Evolutionary conservation across 2,113 vertebrate genomes (phyloP), one percentile per base, ranked within the genome.

Genomic region (Myotis brandtii): DNA sequence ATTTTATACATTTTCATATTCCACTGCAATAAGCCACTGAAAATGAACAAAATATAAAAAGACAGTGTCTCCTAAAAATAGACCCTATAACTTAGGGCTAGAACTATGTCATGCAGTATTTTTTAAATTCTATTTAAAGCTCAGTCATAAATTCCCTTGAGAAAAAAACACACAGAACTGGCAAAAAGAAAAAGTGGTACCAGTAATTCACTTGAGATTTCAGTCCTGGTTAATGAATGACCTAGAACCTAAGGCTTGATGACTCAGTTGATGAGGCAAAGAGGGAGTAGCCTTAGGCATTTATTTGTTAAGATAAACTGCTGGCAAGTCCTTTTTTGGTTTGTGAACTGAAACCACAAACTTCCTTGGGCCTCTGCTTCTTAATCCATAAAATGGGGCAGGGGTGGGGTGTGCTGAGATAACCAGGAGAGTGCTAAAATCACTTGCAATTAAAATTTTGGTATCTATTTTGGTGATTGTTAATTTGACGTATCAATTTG

Each of bases 1-100:
- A 64, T n/a, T 11, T 32, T 52, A 75, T 37, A 75, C 62, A 83
- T 77, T 87, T 82, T 92, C 59, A 52, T 0, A 88, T 9, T 93
- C 32, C 3, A 86, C 48, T 69, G 67, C 21, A 73, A 79, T 85
- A 95, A 86, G 50, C 23, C 77, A 92, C 0, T 84, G n/a, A 92
- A 90, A 72, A 2, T 69, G 66, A 92, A 92, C 32, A 83, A 93
- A 88, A 86, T 50, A 69, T 32, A 81, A 54, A 69, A 91, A 79
- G 80, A 72, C 66, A 93, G 14, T 43, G 32, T 69, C 59, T 94
- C 32, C 85, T 91, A 96, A 92, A 95, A 92, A 79, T 2, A 94
- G 67, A 40, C 32, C 56, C 50, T 14, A 88, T 90, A 69, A 84
- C 52, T 86, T 72, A 9, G n/a, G 62, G 76, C 27, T 67, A 86